These are phyloP conservation scores for Semibalanus balanoides DNA, from an alignment of 1,140 invertebrate species.

Conservation along the genomic window DNA sequence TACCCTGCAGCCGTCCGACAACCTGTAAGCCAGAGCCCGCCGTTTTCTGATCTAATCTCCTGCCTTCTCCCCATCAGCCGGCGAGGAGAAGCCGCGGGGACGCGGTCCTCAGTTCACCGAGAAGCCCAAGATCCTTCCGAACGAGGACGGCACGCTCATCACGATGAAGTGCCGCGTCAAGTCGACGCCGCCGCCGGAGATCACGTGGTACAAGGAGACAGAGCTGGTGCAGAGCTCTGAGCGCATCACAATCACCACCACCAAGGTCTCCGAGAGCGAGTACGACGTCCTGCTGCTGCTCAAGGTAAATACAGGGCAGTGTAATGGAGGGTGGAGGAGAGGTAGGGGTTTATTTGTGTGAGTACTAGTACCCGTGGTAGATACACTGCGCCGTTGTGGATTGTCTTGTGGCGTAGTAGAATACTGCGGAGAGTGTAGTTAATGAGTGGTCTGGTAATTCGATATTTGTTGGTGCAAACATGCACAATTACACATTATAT, in stretches of 20 bases:
- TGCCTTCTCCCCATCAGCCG: not conserved
- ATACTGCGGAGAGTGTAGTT: too few relatives aligned
- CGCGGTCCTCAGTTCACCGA: constrained; percentile 72
- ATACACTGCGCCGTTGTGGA: too few relatives aligned
- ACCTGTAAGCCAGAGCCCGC: too few relatives aligned
- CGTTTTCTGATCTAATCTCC: not conserved
- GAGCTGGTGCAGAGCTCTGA: constrained; percentile 68
- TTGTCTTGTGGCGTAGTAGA: too few relatives aligned
- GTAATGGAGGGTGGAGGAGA: too few relatives aligned
- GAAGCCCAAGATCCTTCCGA: constrained; percentile 93
- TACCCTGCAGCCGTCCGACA: too few relatives aligned
- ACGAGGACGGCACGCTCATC: constrained; percentile 85
- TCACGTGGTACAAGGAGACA: constrained; percentile 78
- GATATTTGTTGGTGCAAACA: too few relatives aligned
- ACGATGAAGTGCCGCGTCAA: constrained; percentile 91
- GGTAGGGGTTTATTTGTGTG: too few relatives aligned
- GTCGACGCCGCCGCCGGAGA: constrained; percentile 74
- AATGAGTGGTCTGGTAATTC: too few relatives aligned
- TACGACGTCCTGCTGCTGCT: constrained; percentile 81
- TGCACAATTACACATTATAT: too few relatives aligned
- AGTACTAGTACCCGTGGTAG: too few relatives aligned
- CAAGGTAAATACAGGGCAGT: constrained; percentile 44
- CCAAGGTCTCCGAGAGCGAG: constrained; percentile 59
- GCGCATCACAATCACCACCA: constrained; percentile 66
- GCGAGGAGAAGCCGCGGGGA: not conserved